Base-by-base conservation (phyloP, 2,797 vertebrate genomes). In the Rhadinocentrus ornatus region DNA sequence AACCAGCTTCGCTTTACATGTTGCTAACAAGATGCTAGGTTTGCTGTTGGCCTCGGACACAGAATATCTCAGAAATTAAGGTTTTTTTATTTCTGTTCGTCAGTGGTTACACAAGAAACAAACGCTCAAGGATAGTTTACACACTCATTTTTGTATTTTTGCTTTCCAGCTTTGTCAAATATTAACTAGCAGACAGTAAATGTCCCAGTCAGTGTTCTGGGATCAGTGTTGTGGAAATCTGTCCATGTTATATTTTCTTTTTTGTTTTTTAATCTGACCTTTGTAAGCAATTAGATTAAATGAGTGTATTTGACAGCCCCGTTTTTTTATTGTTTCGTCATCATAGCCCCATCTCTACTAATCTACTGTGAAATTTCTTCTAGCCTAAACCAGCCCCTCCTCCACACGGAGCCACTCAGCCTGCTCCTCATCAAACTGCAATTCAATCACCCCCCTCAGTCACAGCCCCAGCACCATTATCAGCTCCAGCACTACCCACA, bases 361-460 rank as follows among this genome's bases (percentile, higher is more conserved):
- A 71, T 62, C 2, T 16, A 1, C 61, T 63, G 16, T 69, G 20
- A 37, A 55, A 61, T 85, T 15, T 82, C 44, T 60, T 81, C 48
- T 67, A 94, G 93, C 81, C 90, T 24, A 95, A 94, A 92, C 60
- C 89, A 61, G 48, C 86, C 7, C 69, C 84, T 26, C 46, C 90
- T 56, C 35, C 85, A 58, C 86, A 87, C 80, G 70, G 57, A 57
- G 58, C 82, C 34, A 61, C 87, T 50, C 86, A 91, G 60, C 59
- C 77, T n/a, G 56, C 80, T 29, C 77, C 80, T 39, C 74, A 79
- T 15, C 11, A 80, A 24, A 54, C 68, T 57, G 54, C 62, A 54
- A 56, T 77, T 68, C 72, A 85, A 62, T 66, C 70, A 26, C 59
- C 72, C 12, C 18, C 65, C 6, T 15, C 67, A n/a, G 22, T 57